Base-by-base conservation (phyloP, 1,140 invertebrate genomes). In the Heliconius congener region DNA sequence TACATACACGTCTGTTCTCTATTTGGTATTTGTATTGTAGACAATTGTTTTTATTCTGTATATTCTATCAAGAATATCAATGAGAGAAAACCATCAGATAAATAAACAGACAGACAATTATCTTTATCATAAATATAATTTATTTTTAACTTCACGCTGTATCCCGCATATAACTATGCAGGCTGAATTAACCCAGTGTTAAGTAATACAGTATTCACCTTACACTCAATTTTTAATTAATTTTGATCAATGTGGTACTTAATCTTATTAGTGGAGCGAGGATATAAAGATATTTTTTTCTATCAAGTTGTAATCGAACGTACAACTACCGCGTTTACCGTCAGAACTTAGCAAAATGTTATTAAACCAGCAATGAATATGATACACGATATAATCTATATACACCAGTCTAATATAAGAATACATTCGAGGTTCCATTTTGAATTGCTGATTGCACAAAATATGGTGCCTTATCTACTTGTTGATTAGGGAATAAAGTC, bases 381-480 rank as follows among this genome's bases (percentile, higher is more conserved):
- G 13, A 46, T 3, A 16, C 13, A 46, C 3, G 3, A 46, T 16
- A 37, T 8, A 16, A 76, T 60, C 6, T 37, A 37, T 37, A 37
- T 8, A 76, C 18, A n/a, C n/a, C n/a, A 23, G 8, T 57, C 55
- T 57, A n/a, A 57, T 57, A 57, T 57, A 6, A 16, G 50, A 1
- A 4, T 39, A 18, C 18, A 30, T 76, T 27, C 66, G 27, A 66
- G 77, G 71, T 50, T 42, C 77, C 77, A 75, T 82, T 84, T 84
- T 82, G 81, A 84, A 82, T 84, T 82, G 83, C 83, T 84, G 83
- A 84, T 84, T 82, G 79, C 81, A 76, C 42, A 57, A 78, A 78
- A 81, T 78, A 82, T 77, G 77, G 77, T 66, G 75, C 77, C 79
- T n/a, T 76, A 66, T 66, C 74, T 50, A 76, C 80, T 82, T 82